Evolutionary conservation across 2,888 invertebrate genomes (phyloP).

Genomic region (Xylota segnis): DNA sequence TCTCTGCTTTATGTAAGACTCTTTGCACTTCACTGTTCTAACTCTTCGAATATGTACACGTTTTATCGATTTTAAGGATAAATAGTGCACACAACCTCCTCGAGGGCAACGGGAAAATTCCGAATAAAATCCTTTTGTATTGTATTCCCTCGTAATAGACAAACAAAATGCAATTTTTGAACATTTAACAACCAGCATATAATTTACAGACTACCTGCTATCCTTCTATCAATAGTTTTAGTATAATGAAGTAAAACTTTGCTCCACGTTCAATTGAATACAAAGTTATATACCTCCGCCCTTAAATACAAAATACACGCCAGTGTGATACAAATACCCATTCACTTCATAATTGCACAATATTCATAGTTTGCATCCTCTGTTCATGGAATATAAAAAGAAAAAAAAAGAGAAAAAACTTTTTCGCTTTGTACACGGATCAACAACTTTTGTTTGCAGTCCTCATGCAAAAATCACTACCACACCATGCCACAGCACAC

Average conservation of each 20-base stretch:
- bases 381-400: constrained; percentile 2
- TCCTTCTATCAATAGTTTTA: constrained; percentile 11
- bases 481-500: not conserved
- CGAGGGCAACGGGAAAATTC: no score
- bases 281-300: constrained; percentile 12
- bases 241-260: constrained; percentile 34
- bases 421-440: constrained; percentile 13
- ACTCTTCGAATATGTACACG: no score
- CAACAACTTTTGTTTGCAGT: constrained; percentile 60
- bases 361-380: constrained; percentile 27
- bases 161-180: no score
- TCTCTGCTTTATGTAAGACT: no score
- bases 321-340: not conserved
- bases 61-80: no score
- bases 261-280: constrained; percentile 31
- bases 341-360: constrained; percentile 33
- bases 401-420: constrained; percentile 18
- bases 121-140: no score
- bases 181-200: no score
- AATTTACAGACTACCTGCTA: not conserved
- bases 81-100: no score
- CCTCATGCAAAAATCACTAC: constrained; percentile 43
- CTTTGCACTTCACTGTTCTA: not conserved
- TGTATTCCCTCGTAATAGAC: not conserved
- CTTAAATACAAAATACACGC: constrained; percentile 36